Evolutionary conservation across 2,888 invertebrate genomes (phyloP).

Genomic region (Octodonta nipae): DNA sequence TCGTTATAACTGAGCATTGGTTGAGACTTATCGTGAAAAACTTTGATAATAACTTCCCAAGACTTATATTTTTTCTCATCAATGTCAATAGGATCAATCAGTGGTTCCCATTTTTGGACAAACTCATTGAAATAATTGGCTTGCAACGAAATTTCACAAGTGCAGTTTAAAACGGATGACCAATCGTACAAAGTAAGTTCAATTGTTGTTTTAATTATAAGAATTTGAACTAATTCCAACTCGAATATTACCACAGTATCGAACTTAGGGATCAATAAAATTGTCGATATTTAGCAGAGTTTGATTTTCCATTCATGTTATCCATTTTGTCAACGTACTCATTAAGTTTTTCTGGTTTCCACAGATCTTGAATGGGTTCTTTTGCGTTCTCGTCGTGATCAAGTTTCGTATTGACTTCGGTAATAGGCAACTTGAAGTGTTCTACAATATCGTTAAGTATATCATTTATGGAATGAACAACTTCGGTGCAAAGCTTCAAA

Average conservation of each 20-base stretch:
- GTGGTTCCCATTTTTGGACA: slow-evolving; percentile 61
- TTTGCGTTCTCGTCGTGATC: slow-evolving; percentile 15
- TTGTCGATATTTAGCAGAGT: slow-evolving; percentile 11
- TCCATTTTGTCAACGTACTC: slow-evolving; percentile 18
- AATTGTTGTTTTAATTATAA: slow-evolving; percentile 42
- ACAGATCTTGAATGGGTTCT: too few relatives aligned
- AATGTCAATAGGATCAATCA: slow-evolving; percentile 60
- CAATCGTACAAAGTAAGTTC: slow-evolving; percentile 53
- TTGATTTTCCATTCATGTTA: slow-evolving; percentile 11
- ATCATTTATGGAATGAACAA: slow-evolving; percentile 57
- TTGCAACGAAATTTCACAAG: slow-evolving; percentile 34
- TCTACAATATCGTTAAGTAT: slow-evolving; percentile 33
- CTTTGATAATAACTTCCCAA: slow-evolving; percentile 56
- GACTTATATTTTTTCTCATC: slow-evolving; percentile 54
- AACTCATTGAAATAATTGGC: slow-evolving; percentile 36
- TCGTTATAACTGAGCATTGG: slow-evolving; percentile 26
- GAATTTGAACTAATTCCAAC: slow-evolving; percentile 45
- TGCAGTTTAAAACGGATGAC: slow-evolving; percentile 40
- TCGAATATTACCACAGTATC: slow-evolving; percentile 52
- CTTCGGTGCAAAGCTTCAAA: slow-evolving; percentile 57
- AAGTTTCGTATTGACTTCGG: slow-evolving; percentile 1
- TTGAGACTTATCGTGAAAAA: slow-evolving; percentile 39
- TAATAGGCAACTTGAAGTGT: slow-evolving; percentile 33
- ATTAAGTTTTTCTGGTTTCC: slow-evolving; percentile 55
- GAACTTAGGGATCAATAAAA: slow-evolving; percentile 35